Evolutionary conservation across 2,797 vertebrate species (phyloP), one percentile per base, ranked within the genome.

Genomic region (Neomorphus geoffroyi): DNA sequence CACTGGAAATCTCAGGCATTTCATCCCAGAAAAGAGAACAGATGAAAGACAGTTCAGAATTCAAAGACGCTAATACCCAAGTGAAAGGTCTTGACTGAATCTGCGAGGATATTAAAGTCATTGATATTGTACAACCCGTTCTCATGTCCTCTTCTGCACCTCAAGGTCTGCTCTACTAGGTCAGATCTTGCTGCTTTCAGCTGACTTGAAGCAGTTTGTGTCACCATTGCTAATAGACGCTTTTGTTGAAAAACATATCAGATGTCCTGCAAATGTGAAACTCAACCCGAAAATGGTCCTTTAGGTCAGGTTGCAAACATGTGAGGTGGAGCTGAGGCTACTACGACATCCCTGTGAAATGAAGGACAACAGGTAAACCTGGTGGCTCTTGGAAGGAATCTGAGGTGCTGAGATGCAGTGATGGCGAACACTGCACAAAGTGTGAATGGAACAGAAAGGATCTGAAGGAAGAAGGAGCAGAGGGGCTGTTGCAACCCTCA

Each of bases 401-500:
- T 39, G 61, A 91, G 80, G 30, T 69, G 28, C 65, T 61, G 50
- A 87, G 56, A 46, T 28, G 41, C 60, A 51, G 26, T 0, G 0
- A 51, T 27, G 57, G 39, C 27, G 37, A 90, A 43, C 11, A 1
- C 26, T 39, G 32, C 6, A 27, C 35, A 53, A 95, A 86, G 32
- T n/a, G 46, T 58, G 88, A 86, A 80, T 19, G 65, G 41, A 77
- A 66, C 5, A 71, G 72, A 88, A 70, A 64, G 48, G 26, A 83
- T 74, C 33, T 70, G 89, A 86, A 77, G 60, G 79, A 45, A 74
- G n/a, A 57, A 88, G 48, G 58, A 73, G 48, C 21, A 88, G 35
- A 58, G 37, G 1, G 2, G 19, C 72, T 51, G 46, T 16, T 7
- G 0, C 54, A 72, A 61, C 70, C 35, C 30, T 75, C 51, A 58